Evolutionary conservation across 1,140 invertebrate species (phyloP).

Genomic region (Drosophila navojoa): DNA sequence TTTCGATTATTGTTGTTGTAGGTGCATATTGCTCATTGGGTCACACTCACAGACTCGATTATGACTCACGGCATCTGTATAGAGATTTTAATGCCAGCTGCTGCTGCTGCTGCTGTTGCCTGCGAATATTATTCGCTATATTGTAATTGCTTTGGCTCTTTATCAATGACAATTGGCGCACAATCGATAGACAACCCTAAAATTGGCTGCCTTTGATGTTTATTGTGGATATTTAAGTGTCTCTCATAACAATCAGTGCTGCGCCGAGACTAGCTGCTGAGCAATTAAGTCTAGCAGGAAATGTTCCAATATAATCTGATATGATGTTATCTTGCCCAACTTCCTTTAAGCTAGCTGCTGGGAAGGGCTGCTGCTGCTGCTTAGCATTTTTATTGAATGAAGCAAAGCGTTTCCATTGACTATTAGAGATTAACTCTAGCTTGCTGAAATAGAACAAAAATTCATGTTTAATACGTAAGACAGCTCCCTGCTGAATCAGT

Average conservation of each 20-base stretch:
- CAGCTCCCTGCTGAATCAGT: no score
- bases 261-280: neutral
- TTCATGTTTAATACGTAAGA: no score
- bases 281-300: conserved; percentile 2
- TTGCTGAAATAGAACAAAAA: no score
- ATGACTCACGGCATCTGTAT: conserved; percentile 9
- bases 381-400: neutral
- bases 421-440: no score
- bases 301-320: neutral
- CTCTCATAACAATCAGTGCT: conserved; percentile 12
- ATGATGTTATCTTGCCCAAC: neutral
- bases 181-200: conserved; percentile 57
- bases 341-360: neutral
- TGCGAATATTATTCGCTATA: conserved; percentile 61
- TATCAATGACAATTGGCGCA: conserved; percentile 51
- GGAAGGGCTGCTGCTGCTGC: neutral
- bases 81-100: conserved; percentile 49
- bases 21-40: conserved; percentile 77
- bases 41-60: conserved; percentile 56
- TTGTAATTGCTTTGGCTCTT: conserved; percentile 74
- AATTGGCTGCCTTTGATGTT: conserved; percentile 6
- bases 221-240: conserved; percentile 20
- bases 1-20: conserved; percentile 42
- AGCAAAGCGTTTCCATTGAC: neutral
- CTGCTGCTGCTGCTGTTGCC: conserved; percentile 54